A percentile compares a stretch with the other conserved stretches of the same genome.
These are phyloP conservation scores for Eucera pruinosa DNA, from an alignment of 2,888 invertebrate genomes.

Conservation along the genomic window DNA sequence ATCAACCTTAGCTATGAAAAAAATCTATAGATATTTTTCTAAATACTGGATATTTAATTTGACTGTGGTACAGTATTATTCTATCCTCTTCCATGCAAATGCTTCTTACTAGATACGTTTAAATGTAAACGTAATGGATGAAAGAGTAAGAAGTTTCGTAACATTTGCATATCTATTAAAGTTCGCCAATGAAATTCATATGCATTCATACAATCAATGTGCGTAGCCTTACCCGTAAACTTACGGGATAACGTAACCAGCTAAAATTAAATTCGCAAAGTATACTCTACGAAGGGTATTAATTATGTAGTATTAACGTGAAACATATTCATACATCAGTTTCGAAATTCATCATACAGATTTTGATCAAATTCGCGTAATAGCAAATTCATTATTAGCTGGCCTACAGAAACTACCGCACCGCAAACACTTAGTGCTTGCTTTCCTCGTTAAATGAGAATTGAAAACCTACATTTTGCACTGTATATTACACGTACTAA, in stretches of 20 bases:
- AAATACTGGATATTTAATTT: not conserved
- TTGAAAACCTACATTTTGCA: not conserved
- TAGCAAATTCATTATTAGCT: not conserved
- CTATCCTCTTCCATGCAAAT: not conserved
- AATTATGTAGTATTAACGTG: conserved; percentile 2
- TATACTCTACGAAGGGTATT: not conserved
- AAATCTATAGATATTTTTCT: not conserved
- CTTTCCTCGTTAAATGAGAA: not conserved
- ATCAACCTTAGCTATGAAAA: too few species aligned
- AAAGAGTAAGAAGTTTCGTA: not conserved
- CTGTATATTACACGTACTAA: not conserved
- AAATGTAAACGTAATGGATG: not conserved
- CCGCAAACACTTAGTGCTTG: not conserved
- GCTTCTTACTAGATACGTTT: not conserved
- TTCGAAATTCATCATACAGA: not conserved
- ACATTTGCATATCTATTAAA: conserved; percentile 9
- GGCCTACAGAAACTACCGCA: not conserved
- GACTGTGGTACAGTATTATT: not conserved
- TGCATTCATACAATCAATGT: not conserved
- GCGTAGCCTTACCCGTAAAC: conserved; percentile 6
- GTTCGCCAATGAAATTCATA: conserved; percentile 27
- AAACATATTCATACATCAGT: not conserved
- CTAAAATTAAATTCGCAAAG: conserved; percentile 17
- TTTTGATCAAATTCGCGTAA: conserved; percentile 8
- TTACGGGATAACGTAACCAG: not conserved